phyloP scores from a whole-genome alignment of 2,113 vertebrate species.

The Herpailurus yagouaroundi region DNA sequence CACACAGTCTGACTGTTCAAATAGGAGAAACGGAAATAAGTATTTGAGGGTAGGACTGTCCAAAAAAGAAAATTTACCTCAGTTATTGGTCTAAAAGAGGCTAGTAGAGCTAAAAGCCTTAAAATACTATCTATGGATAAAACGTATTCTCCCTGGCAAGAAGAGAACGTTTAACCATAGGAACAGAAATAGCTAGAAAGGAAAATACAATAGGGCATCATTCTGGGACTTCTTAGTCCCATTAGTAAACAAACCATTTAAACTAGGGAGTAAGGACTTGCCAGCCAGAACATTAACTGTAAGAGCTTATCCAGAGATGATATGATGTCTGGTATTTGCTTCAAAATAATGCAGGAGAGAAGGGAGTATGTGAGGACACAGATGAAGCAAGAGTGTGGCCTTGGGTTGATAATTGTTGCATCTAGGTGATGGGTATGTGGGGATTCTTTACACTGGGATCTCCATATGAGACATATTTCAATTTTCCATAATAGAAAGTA shows the following conservation, averaged over 20 bases:
- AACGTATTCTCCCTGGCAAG: not conserved
- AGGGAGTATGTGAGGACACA: not conserved
- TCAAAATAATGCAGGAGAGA: not conserved
- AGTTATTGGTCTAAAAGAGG: not conserved
- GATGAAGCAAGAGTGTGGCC: not conserved
- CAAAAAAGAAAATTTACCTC: not conserved
- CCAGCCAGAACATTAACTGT: not conserved
- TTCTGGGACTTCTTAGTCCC: not conserved
- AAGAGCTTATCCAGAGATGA: not conserved
- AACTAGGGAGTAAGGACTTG: not conserved
- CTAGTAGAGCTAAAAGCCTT: not conserved
- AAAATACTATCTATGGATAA: constrained; percentile 22
- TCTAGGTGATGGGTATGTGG: not conserved
- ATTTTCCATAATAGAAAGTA: not conserved
- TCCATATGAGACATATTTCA: not conserved
- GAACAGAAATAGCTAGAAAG: constrained; percentile 18
- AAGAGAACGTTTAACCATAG: constrained; percentile 39
- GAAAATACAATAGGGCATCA: not conserved
- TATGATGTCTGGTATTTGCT: not conserved
- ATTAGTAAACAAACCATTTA: constrained; percentile 15
- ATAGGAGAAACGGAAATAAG: not conserved
- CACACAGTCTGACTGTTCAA: not conserved
- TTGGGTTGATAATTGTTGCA: not conserved
- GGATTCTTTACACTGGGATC: not conserved
- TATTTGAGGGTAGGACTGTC: not conserved